Conservation (phyloP, 2,797 vertebrate genomes). For the Rhincodon typus region DNA sequence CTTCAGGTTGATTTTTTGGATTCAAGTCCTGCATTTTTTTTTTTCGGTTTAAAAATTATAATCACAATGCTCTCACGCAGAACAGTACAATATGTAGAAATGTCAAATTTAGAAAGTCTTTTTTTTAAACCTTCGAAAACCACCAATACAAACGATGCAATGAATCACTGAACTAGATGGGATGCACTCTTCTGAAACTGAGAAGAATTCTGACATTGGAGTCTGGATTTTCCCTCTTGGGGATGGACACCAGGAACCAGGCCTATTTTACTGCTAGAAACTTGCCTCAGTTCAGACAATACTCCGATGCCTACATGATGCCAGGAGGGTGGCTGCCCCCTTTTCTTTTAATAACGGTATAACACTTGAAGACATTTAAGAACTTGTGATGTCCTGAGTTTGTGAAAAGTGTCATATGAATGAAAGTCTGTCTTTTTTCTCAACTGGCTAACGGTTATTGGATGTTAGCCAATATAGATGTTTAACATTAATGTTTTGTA, state of each 20-base stretch:
- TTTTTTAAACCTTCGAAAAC: background rate
- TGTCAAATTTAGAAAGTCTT: background rate
- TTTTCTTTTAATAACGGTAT: background rate
- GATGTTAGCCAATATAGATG: background rate
- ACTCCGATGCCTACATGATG: background rate
- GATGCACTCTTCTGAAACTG: background rate
- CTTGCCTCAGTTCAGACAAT: background rate
- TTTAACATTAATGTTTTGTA: background rate
- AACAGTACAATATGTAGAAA: slow-evolving; percentile 15
- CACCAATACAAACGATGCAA: background rate
- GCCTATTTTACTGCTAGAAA: background rate
- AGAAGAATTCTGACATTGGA: background rate
- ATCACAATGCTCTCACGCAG: background rate
- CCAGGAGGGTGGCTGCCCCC: background rate
- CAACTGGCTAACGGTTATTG: background rate
- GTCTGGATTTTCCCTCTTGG: background rate
- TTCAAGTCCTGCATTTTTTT: background rate
- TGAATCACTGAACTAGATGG: background rate
- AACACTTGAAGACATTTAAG: background rate
- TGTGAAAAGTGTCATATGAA: background rate
- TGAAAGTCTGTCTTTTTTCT: background rate
- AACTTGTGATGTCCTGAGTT: background rate
- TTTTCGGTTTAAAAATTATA: slow-evolving; percentile 14
- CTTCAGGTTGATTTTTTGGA: slow-evolving; percentile 20
- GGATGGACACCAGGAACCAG: background rate